These are phyloP conservation scores for Ptychadena robeensis DNA, from an alignment of 2,797 vertebrate genomes.

Conservation along the genomic window DNA sequence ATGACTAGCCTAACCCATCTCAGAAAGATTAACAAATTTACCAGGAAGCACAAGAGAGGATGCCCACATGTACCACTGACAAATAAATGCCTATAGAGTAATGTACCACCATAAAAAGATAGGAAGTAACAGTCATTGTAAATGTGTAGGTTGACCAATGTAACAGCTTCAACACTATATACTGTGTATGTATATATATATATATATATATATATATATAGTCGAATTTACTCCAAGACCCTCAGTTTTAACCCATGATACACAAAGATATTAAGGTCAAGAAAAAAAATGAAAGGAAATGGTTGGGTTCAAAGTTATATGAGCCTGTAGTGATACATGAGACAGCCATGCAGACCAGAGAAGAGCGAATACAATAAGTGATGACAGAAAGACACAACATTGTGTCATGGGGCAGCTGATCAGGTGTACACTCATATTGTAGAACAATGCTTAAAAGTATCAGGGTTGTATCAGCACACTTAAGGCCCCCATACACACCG, in stretches of 20 bases:
- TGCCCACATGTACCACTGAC: background rate
- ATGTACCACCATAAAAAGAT: too few species aligned
- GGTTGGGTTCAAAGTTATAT: background rate
- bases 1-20: too few species aligned
- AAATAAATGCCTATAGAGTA: background rate
- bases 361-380: background rate
- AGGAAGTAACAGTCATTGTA: too few species aligned
- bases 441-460: background rate
- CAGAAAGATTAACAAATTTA: background rate
- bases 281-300: constrained; percentile 4
- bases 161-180: background rate
- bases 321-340: constrained; percentile 1
- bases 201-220: too few species aligned
- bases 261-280: too few species aligned
- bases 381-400: background rate
- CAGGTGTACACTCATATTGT: background rate
- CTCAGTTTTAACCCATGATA: too few species aligned
- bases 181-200: too few species aligned
- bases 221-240: too few species aligned
- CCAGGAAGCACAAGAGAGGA: background rate
- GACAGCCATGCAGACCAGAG: background rate
- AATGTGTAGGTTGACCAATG: background rate
- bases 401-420: background rate
- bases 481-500: too few species aligned
- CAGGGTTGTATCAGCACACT: background rate